These are phyloP conservation scores for Macrophya annulata DNA, from an alignment of 2,888 invertebrate species.

Conservation along the genomic window DNA sequence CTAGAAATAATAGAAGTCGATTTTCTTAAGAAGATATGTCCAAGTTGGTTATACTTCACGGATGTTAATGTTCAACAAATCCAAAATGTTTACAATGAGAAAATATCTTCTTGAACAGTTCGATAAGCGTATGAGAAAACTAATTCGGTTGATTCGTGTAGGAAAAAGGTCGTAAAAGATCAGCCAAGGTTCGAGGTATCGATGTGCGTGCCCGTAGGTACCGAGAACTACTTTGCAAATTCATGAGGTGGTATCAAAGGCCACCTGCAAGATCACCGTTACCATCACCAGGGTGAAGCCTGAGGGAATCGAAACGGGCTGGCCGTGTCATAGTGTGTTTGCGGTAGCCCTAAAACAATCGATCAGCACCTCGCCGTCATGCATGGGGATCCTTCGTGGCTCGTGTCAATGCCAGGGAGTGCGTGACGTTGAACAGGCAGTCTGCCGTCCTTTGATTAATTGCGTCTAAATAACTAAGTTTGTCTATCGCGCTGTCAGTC, in stretches of 20 bases:
- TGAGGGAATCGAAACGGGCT: constrained; percentile 70
- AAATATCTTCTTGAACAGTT: background rate
- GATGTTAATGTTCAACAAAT: background rate
- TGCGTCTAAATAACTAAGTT: constrained; percentile 70
- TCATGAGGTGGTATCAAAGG: constrained; percentile 77
- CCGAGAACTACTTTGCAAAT: constrained; percentile 72
- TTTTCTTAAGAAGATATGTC: background rate
- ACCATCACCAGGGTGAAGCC: constrained; percentile 60
- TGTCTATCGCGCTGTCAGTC: constrained; percentile 61
- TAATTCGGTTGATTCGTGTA: background rate
- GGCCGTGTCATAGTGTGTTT: constrained; percentile 74
- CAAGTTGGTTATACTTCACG: background rate
- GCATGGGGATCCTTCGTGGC: constrained; percentile 67
- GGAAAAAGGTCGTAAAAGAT: constrained; percentile 6
- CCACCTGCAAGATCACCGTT: constrained; percentile 70
- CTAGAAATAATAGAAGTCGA: background rate
- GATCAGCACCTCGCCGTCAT: constrained; percentile 72
- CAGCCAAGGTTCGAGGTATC: background rate
- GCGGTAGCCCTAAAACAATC: constrained; percentile 77
- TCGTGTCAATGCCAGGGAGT: constrained; percentile 61
- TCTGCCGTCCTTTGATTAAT: constrained; percentile 71
- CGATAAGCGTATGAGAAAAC: background rate
- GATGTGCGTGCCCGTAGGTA: background rate
- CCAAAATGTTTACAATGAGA: background rate
- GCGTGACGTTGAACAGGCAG: constrained; percentile 57